A percentile compares a stretch with the other conserved stretches of the same genome.
These are phyloP conservation scores for Leptonema lineaticorne DNA, from an alignment of 1,140 invertebrate species.

Conservation along the genomic window DNA sequence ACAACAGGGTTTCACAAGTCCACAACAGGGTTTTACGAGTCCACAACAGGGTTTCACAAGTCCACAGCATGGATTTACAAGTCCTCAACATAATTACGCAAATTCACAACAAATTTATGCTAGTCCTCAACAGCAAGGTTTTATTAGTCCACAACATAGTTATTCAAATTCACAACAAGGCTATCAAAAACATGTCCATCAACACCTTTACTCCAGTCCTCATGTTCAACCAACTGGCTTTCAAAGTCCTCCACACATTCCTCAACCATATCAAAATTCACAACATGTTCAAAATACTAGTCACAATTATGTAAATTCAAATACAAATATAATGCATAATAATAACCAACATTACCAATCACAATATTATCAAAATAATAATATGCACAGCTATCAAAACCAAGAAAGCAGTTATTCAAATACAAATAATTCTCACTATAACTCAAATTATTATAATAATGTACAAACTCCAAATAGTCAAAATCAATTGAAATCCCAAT, in stretches of 20 bases:
- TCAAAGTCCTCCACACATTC: conserved; percentile 48
- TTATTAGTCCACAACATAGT: conserved; percentile 25
- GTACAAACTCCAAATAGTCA: conserved; percentile 20
- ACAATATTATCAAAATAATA: conserved; percentile 16
- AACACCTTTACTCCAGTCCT: conserved; percentile 11
- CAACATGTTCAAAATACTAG: conserved; percentile 7
- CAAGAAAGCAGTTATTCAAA: conserved; percentile 21
- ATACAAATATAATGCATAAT: background rate
- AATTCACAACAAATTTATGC: conserved; percentile 21
- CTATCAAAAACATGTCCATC: conserved; percentile 18
- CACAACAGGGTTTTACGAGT: conserved; percentile 27
- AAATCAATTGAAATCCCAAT: conserved; percentile 16
- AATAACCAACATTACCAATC: conserved; percentile 9
- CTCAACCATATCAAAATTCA: conserved; percentile 12
- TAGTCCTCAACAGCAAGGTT: conserved; percentile 15
- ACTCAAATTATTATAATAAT: conserved; percentile 27
- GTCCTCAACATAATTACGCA: conserved; percentile 23
- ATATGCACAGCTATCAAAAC: conserved; percentile 8
- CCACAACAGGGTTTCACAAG: conserved; percentile 22
- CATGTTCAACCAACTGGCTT: conserved; percentile 48
- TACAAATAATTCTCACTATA: conserved; percentile 25
- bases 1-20: conserved; percentile 26
- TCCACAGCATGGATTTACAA: conserved; percentile 33
- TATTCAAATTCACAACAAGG: conserved; percentile 41
- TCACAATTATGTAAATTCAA: conserved; percentile 17